Evolutionary conservation across 2,113 vertebrate species (phyloP).

Genomic region (Oxyruncus cristatus): DNA sequence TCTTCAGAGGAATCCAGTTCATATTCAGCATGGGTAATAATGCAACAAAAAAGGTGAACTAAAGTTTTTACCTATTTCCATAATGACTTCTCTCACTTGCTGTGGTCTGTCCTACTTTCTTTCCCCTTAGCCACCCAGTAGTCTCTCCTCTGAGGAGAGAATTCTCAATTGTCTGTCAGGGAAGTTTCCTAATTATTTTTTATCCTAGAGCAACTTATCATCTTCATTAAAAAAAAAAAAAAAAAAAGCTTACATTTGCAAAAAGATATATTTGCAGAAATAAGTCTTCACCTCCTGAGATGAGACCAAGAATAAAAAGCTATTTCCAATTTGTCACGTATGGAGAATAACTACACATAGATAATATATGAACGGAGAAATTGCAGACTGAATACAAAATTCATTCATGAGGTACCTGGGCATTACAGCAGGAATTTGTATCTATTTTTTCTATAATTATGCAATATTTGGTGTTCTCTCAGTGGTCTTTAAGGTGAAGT

Average conservation of each 20-base stretch:
- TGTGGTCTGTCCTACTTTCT: conserved; percentile 49
- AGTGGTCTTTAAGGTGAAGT: background rate
- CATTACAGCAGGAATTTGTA: background rate
- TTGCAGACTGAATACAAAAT: background rate
- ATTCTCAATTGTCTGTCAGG: background rate
- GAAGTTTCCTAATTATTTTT: conserved; percentile 3
- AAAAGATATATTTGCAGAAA: conserved; percentile 19
- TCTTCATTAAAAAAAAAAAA: background rate
- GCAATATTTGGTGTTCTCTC: background rate
- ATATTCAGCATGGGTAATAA: background rate
- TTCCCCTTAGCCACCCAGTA: background rate
- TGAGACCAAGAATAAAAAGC: background rate
- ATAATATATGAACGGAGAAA: conserved; percentile 43
- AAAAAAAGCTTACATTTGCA: background rate
- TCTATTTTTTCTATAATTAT: background rate
- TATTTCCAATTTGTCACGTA: background rate
- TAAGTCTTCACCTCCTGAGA: conserved; percentile 19
- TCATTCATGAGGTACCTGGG: conserved; percentile 14
- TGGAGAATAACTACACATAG: background rate
- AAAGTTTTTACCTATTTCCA: conserved; percentile 32
- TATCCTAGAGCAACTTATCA: background rate
- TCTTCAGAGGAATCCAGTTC: background rate
- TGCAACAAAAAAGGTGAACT: background rate
- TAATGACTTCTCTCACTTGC: conserved; percentile 33
- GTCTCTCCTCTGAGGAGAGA: background rate